A percentile compares a stretch with the other conserved stretches of the same genome.
Evolutionary conservation across 2,797 vertebrate genomes (phyloP).

Genomic region (Enteromius treurensis): DNA sequence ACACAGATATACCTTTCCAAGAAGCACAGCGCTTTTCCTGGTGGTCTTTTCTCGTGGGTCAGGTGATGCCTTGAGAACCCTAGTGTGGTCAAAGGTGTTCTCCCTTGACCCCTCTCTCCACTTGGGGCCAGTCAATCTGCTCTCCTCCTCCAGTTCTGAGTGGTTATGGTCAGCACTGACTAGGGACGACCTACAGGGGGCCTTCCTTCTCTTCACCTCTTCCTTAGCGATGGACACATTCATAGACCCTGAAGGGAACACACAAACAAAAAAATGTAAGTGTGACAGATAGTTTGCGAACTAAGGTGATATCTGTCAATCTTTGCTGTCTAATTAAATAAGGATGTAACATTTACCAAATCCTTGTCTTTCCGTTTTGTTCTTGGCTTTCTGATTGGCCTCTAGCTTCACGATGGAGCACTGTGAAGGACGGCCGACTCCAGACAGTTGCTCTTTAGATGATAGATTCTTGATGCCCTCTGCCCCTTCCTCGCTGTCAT

Average conservation of each 20-base stretch:
- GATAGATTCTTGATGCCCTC: conserved; percentile 73
- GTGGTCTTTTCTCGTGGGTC: conserved; percentile 74
- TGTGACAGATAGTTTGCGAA: background rate
- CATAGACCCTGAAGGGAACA: conserved; percentile 47
- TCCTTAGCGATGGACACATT: conserved; percentile 68
- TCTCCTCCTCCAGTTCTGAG: conserved; percentile 71
- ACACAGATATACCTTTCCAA: conserved; percentile 74
- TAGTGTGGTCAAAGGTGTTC: conserved; percentile 67
- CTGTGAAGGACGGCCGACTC: conserved; percentile 76
- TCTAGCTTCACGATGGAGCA: conserved; percentile 87
- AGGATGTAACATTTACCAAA: conserved; percentile 51
- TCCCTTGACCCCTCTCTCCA: conserved; percentile 67
- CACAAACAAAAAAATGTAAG: background rate
- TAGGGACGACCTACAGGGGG: conserved; percentile 69
- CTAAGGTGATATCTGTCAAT: conserved; percentile 8
- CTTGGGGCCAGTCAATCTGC: conserved; percentile 70
- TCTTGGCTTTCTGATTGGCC: conserved; percentile 86
- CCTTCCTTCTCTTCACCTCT: conserved; percentile 81
- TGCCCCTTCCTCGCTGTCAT: conserved; percentile 82
- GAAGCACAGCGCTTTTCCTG: conserved; percentile 76
- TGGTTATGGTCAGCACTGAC: conserved; percentile 65
- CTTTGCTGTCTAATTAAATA: conserved; percentile 28
- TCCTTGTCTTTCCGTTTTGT: conserved; percentile 85
- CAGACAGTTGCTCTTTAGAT: conserved; percentile 75
- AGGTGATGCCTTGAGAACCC: conserved; percentile 64